phyloP scores from a whole-genome alignment of 2,113 vertebrate genomes.

The Pluvialis apricaria region DNA sequence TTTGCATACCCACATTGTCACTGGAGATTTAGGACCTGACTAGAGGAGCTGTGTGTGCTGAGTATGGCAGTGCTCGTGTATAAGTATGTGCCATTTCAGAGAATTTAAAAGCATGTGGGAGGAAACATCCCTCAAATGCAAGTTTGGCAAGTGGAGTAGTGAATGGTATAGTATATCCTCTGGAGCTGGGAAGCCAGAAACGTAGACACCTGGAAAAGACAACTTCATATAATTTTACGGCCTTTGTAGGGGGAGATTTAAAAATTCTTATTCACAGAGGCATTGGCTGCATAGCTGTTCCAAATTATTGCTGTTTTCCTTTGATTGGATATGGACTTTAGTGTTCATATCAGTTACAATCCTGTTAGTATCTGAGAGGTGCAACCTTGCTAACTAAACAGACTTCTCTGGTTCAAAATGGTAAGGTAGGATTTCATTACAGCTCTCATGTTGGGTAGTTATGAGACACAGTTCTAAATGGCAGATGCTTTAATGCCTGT shows the following conservation, averaged over 20 bases:
- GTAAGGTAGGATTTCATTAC: conserved; percentile 70
- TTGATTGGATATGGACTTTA: conserved; percentile 59
- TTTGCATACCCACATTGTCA: not conserved
- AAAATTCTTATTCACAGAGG: conserved; percentile 3
- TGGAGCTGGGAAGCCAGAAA: not conserved
- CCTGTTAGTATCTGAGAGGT: conserved; percentile 51
- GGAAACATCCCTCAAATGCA: not conserved
- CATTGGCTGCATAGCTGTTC: conserved; percentile 6
- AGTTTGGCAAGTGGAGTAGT: not conserved
- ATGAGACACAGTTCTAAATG: conserved; percentile 70
- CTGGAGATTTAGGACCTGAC: not conserved
- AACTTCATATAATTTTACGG: not conserved
- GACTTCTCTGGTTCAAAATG: conserved; percentile 61
- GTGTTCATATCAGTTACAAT: conserved; percentile 60
- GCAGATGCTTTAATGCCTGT: conserved; percentile 69
- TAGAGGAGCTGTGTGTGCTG: not conserved
- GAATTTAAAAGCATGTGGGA: not conserved
- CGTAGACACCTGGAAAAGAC: not conserved
- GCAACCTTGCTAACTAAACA: conserved; percentile 74
- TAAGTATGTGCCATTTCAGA: not conserved
- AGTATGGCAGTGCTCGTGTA: not conserved
- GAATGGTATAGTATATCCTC: not conserved
- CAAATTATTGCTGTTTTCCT: conserved; percentile 63
- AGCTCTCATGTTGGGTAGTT: conserved; percentile 71
- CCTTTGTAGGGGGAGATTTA: not conserved